phyloP scores from a whole-genome alignment of 2,888 invertebrate species.

The Emmelina monodactyla region DNA sequence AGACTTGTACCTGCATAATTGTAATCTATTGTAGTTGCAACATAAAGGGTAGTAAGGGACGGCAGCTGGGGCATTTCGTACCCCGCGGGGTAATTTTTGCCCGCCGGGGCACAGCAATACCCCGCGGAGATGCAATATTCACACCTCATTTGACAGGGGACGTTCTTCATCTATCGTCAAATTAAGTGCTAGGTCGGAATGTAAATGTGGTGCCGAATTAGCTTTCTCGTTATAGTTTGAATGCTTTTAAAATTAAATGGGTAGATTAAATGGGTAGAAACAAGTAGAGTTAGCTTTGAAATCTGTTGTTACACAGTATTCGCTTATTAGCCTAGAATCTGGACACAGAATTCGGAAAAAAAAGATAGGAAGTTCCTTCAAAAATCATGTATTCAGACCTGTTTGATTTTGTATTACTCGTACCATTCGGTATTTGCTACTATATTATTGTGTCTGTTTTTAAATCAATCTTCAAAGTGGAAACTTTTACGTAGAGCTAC shows the following conservation, averaged over 20 bases:
- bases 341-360: too few species aligned
- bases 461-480: too few species aligned
- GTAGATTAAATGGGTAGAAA: too few species aligned
- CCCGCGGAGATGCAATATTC: slow-evolving; percentile 60
- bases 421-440: too few species aligned
- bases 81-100: slow-evolving; percentile 21
- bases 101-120: slow-evolving; percentile 19
- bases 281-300: too few species aligned
- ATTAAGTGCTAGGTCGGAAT: slow-evolving; percentile 27
- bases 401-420: too few species aligned
- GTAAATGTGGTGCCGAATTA: slow-evolving; percentile 24
- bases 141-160: slow-evolving; percentile 61
- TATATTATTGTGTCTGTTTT: too few species aligned
- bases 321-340: too few species aligned
- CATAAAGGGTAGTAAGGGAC: slow-evolving; percentile 35
- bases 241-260: slow-evolving; percentile 7
- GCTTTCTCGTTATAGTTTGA: slow-evolving; percentile 17
- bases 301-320: too few species aligned
- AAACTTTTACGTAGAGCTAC: too few species aligned
- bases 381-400: too few species aligned
- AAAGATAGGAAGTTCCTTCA: too few species aligned
- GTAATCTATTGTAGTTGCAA: slow-evolving; percentile 34
- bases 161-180: slow-evolving; percentile 24
- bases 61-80: slow-evolving; percentile 46
- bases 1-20: slow-evolving; percentile 44